Evolutionary conservation across 2,113 vertebrate genomes (phyloP).

Genomic region (Columba livia): DNA sequence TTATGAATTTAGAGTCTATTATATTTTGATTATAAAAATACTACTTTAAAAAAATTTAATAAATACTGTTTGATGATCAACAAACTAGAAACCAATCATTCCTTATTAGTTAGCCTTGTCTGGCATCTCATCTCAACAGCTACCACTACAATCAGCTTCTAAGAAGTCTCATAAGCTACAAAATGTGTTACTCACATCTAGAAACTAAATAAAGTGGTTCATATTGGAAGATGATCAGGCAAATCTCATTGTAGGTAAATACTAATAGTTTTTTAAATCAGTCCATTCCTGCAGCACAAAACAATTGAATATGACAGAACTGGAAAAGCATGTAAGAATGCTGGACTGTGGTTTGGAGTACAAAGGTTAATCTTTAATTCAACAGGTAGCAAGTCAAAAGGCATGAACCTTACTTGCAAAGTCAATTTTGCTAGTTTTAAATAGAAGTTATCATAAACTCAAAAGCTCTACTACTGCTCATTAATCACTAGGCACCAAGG

Average conservation of each 20-base stretch:
- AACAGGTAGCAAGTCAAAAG: not conserved
- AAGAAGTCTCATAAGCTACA: not conserved
- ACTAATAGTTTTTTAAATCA: not conserved
- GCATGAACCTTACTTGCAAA: not conserved
- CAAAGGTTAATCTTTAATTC: not conserved
- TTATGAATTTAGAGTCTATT: not conserved
- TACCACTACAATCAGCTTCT: not conserved
- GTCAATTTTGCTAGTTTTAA: not conserved
- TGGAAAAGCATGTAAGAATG: not conserved
- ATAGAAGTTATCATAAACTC: not conserved
- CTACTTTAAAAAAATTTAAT: not conserved
- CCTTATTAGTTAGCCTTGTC: not conserved
- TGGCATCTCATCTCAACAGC: not conserved
- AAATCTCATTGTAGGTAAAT: not conserved
- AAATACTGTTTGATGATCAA: not conserved
- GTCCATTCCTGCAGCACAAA: not conserved
- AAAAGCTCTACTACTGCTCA: not conserved
- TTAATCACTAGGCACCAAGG: conserved; percentile 3
- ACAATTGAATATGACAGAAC: not conserved
- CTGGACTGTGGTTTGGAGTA: not conserved
- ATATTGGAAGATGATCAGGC: not conserved
- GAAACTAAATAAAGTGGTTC: not conserved
- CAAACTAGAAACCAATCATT: not conserved
- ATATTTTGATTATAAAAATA: not conserved
- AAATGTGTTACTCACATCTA: not conserved